Evolutionary conservation across 64 coral and sea anemone genomes (phyloP), one percentile per base, ranked within the genome.

Genomic region (Cladopsammia gracilis): DNA sequence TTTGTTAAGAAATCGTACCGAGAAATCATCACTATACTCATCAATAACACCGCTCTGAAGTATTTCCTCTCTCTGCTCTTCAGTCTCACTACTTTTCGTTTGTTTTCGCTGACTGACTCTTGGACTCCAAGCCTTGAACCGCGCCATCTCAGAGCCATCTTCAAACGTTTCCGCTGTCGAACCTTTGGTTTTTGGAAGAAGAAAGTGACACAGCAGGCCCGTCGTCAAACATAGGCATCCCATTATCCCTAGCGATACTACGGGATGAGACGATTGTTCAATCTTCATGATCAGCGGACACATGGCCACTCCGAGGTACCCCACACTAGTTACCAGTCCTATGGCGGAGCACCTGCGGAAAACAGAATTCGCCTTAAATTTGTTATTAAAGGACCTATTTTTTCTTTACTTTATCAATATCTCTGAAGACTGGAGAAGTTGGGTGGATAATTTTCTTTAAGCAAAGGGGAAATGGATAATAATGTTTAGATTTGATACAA

Each of bases 171-270:
- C 60, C 4, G 45, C n/a, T 25, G 42, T 67, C 8, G 44, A 67
- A 4, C 82, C 91, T 69, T 87, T 86, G 45, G 91, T 93, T 52
- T 87, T 85, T 2, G 91, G 91, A 18, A 93, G 62, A 50, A 87
- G 58, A 51, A 76, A 58, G 12, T 85, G 70, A 75, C 83, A 62
- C 4, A 87, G 16, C 7, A 92, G 23, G 25, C 65, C 80, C 10
- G 77, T 15, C 18, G 72, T 64, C 68, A 92, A 20, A 20, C 23
- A 86, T 18, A 92, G 45, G 48, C 53, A 86, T 56, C 80, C 90
- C 66, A 92, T 78, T 13, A 93, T 52, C 3, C 81, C 91, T 6
- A 93, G 73, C 74, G 91, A 82, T 7, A 93, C 70, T 16, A 75
- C 85, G 10, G 91, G 71, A 14, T 87, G 83, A 26, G 51, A 19